Percentiles rank a stretch among this genome's conserved stretches.
phyloP scores from a whole-genome alignment of 2,113 vertebrate species.

The Circaetus cinerascens region DNA sequence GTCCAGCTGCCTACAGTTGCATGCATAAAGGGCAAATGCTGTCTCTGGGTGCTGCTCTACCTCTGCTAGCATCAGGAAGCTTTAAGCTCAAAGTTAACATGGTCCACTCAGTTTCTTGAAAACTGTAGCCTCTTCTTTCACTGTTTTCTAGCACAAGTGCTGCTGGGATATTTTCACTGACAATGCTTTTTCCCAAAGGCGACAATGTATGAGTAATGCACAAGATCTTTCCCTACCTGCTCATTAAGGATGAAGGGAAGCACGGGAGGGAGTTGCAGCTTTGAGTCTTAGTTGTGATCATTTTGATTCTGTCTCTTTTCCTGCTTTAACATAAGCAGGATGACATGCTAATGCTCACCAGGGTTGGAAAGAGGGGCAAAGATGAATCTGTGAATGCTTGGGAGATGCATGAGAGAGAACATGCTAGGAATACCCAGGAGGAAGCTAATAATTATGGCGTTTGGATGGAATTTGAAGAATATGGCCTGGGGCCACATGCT shows the following conservation, averaged over 20 bases:
- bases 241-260: not conserved
- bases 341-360: not conserved
- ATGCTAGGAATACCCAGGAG: slow-evolving; percentile 44
- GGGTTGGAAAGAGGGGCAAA: slow-evolving; percentile 8
- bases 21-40: not conserved
- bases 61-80: not conserved
- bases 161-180: not conserved
- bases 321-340: not conserved
- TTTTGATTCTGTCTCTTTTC: not conserved
- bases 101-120: not conserved
- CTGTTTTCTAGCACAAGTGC: not conserved
- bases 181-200: not conserved
- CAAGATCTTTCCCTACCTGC: not conserved
- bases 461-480: slow-evolving; percentile 58
- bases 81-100: not conserved
- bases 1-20: not conserved
- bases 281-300: not conserved
- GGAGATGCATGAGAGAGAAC: slow-evolving; percentile 14
- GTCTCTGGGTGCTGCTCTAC: not conserved
- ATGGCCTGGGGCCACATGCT: not conserved
- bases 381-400: not conserved
- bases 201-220: accelerated
- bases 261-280: not conserved
- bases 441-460: slow-evolving; percentile 41
- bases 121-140: not conserved